Evolutionary conservation across 2,888 invertebrate species (phyloP), one percentile per base, ranked within the genome.

Genomic region (Drosophila suboccidentalis): DNA sequence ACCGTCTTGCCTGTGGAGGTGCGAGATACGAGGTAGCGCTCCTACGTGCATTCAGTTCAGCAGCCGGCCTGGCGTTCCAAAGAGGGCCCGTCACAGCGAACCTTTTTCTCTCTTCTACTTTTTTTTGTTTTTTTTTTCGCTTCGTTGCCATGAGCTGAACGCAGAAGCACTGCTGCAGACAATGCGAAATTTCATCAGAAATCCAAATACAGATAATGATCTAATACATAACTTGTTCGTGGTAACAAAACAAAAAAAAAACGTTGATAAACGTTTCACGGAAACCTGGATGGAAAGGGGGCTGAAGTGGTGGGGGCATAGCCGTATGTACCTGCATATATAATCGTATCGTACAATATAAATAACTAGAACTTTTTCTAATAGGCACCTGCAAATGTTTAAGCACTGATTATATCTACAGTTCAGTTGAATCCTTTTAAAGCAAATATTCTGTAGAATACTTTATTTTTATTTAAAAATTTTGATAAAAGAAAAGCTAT

Each of bases 151-250:
- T 75, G 71, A 57, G 67, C 61, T 59, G 61, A 49, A 62, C 59
- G 39, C 46, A 63, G 63, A 49, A 58, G 43, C 39, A 50, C 44
- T 26, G 55, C 44, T 63, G 85, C 87, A 84, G 86, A 84, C 84
- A 84, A 84, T 87, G 87, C 89, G 87, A 86, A 87, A 88, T 88
- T 86, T 87, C 90, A 83, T 83, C 90, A 88, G 86, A 87, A 87
- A 88, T 81, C 89, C 90, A 87, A 88, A 87, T 81, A 75, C 79
- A 87, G 90, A 87, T 87, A 88, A 79, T 90, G 89, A 87, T 87
- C 90, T 88, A 87, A 87, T 88, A 89, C 87, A 89, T 84, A 83
- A 87, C 85, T 83, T 87, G 87, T 87, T 87, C 87, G 79, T 75
- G 75, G 87, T 84, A 87, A 57, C 26, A 57, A 22, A 75, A 76